Evolutionary conservation across 2,797 vertebrate species (phyloP), one percentile per base, ranked within the genome.

Genomic region (Gymnothorax javanicus): DNA sequence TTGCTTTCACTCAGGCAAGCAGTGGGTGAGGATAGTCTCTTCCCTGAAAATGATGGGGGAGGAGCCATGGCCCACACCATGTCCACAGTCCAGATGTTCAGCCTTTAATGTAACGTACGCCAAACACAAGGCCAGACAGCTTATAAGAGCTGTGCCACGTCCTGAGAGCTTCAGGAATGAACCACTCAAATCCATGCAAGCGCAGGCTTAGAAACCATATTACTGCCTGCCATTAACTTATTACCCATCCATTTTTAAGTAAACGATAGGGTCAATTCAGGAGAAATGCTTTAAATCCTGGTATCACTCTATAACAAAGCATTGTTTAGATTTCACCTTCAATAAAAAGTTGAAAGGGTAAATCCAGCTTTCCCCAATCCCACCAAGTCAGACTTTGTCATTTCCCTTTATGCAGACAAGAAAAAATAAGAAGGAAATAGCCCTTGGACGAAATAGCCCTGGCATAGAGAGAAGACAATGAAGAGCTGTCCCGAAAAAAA

Each of bases 21-120:
- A 7, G 64, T 75, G 33, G 13, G 71, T 75, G 71, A 43, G 20
- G 71, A 43, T 52, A 5, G 43, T 8, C 73, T 17, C 15, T 77
- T 77, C 73, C 4, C 13, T 20, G 43, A 77, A 33, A 50, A 52
- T 15, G 27, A 33, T 1, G 43, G 13, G 52, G 33, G 13, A 12
- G 27, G 69, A 77, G 25, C 12, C 43, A 7, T 20, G 43, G 4
- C 8, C 13, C 17, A 4, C 69, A 73, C 69, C 69, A 4, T n/a
- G 23, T 69, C 23, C 64, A 69, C n/a, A n/a, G 64, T 75, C 71
- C 71, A 75, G 71, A 75, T 43, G 71, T 75, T 75, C 71, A 23
- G 33, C 13, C 25, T 43, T 13, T 5, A 6, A 6, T 43, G 27
- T 13, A 43, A 75, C 71, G 0, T 13, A 43, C 71, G 13, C 9